A percentile compares a stretch with the other conserved stretches of the same genome.
Conservation (phyloP, 2,888 invertebrate genomes). For the Unio delphinus region DNA sequence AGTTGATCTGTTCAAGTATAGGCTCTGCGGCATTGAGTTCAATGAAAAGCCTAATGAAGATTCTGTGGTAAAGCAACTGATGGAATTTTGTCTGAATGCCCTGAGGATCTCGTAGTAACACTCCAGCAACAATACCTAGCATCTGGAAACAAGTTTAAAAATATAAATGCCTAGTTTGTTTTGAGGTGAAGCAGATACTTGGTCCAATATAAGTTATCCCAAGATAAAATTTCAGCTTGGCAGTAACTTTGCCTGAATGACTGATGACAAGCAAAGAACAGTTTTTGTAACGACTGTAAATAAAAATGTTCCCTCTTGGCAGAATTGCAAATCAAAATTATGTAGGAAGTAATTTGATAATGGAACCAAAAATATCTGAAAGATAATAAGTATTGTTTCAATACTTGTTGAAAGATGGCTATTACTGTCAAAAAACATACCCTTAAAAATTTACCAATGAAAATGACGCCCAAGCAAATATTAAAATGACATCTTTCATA, state of each 20-base stretch:
- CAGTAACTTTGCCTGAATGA: no score
- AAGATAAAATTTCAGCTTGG: neutral
- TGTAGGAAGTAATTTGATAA: no score
- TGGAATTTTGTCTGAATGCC: constrained; percentile 91
- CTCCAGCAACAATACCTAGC: constrained; percentile 95
- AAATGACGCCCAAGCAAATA: no score
- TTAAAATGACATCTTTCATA: no score
- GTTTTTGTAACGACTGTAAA: neutral
- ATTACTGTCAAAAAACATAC: no score
- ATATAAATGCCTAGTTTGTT: neutral
- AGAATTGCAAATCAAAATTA: no score
- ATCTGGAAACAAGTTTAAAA: constrained; percentile 58
- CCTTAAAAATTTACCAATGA: no score
- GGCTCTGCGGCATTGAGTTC: constrained; percentile 91
- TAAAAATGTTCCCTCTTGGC: no score
- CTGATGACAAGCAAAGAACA: neutral
- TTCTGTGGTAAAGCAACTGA: constrained; percentile 96
- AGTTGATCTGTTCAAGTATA: constrained; percentile 93
- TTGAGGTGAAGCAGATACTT: neutral
- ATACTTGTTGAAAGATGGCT: no score
- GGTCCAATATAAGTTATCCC: neutral
- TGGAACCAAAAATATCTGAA: no score
- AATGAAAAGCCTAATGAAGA: constrained; percentile 95
- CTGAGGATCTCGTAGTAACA: constrained; percentile 96
- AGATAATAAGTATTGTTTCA: no score